phyloP scores from a whole-genome alignment of 2,888 invertebrate species.

The Nephrocerus scutellatus region DNA sequence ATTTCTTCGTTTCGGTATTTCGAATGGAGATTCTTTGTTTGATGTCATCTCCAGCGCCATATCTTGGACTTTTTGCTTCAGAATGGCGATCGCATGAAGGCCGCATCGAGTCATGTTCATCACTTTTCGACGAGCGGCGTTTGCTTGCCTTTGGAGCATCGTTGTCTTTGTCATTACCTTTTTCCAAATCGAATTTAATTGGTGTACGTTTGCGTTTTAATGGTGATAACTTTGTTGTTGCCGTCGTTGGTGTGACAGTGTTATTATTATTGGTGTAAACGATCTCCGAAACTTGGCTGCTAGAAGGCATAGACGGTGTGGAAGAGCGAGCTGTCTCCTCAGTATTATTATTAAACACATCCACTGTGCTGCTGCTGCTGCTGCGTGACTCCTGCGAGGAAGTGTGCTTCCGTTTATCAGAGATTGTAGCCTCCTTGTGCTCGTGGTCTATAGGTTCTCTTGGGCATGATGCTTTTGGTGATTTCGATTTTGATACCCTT shows the following conservation, averaged over 20 bases:
- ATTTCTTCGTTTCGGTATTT: constrained; percentile 52
- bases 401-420: constrained; percentile 32
- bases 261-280: constrained; percentile 2
- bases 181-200: constrained; percentile 39
- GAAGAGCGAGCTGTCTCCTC: constrained; percentile 16
- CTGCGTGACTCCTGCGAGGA: constrained; percentile 21
- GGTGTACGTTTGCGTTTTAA: constrained; percentile 41
- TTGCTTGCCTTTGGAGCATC: constrained; percentile 18
- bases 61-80: constrained; percentile 18
- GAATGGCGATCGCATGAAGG: constrained; percentile 17
- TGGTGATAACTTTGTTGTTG: constrained; percentile 12
- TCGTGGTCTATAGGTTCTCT: too few species aligned
- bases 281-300: constrained; percentile 19
- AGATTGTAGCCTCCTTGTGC: too few species aligned
- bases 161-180: constrained; percentile 9
- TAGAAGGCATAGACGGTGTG: constrained; percentile 16
- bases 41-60: constrained; percentile 24
- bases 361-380: background rate
- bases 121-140: constrained; percentile 26
- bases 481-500: too few species aligned
- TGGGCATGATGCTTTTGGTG: too few species aligned
- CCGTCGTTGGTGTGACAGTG: constrained; percentile 1
- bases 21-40: constrained; percentile 44
- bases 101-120: constrained; percentile 23
- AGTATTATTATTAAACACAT: constrained; percentile 8